Evolutionary conservation across 2,888 invertebrate species (phyloP).

Genomic region (Eupithecia subfuscata): DNA sequence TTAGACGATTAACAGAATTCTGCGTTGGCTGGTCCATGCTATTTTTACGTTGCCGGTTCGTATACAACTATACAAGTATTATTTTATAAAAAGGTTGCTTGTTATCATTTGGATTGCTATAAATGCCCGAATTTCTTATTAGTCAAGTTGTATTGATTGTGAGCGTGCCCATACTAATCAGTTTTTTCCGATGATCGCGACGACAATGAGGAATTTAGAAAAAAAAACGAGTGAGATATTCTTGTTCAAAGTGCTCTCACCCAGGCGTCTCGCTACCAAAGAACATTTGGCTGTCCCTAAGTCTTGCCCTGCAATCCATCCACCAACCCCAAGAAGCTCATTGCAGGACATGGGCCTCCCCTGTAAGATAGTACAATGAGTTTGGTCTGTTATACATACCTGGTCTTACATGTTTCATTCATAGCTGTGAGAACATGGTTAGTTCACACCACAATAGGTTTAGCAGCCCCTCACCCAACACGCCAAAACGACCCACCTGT

Average conservation of each 20-base stretch:
- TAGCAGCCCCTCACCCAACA: too few species aligned
- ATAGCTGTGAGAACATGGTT: background rate
- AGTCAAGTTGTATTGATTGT: background rate
- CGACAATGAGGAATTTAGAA: background rate
- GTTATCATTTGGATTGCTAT: background rate
- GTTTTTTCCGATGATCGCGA: background rate
- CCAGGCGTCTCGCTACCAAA: background rate
- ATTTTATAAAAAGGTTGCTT: background rate
- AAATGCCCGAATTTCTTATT: background rate
- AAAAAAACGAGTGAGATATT: background rate
- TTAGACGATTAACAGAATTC: background rate
- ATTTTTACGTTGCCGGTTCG: conserved; percentile 11
- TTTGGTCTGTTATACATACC: background rate
- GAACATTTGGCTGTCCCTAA: background rate
- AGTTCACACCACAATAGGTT: background rate
- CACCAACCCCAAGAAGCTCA: background rate
- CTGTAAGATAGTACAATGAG: background rate
- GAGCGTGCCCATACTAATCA: background rate
- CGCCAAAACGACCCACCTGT: too few species aligned
- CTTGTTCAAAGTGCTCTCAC: background rate
- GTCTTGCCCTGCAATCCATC: background rate
- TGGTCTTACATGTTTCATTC: background rate
- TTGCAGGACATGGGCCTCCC: background rate
- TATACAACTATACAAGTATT: too few species aligned
- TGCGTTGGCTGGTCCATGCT: conserved; percentile 7